phyloP scores from a whole-genome alignment of 92 coral and sea anemone species.

The Porites cylindrica region DNA sequence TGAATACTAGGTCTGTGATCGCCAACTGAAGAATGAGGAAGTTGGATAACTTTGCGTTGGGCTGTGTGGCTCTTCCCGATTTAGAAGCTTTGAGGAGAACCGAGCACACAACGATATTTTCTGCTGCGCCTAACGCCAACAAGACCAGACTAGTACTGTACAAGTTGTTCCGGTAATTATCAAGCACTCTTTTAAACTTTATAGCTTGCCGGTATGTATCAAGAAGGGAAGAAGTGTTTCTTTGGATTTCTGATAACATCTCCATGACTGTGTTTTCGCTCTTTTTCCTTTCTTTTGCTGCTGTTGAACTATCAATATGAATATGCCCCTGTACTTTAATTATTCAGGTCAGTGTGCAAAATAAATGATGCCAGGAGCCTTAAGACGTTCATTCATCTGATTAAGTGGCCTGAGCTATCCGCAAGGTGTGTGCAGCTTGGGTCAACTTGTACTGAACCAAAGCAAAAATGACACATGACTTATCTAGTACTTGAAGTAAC shows the following conservation, averaged over 20 bases:
- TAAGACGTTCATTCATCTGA: too few relatives aligned
- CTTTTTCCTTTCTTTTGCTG: neutral
- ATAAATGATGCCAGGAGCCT: too few relatives aligned
- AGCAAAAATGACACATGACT: neutral
- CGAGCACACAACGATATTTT: constrained; percentile 70
- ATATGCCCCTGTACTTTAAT: too few relatives aligned
- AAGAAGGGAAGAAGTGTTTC: neutral
- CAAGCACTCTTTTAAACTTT: neutral
- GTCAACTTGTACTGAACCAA: too few relatives aligned
- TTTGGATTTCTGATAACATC: neutral
- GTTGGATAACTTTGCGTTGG: constrained; percentile 31
- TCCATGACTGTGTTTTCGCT: neutral
- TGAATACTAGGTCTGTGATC: constrained; percentile 57
- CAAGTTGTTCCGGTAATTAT: constrained; percentile 1
- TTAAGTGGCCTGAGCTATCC: too few relatives aligned
- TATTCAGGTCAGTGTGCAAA: too few relatives aligned
- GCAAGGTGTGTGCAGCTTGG: too few relatives aligned
- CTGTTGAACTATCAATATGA: neutral
- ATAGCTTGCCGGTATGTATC: neutral
- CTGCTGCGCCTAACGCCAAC: constrained; percentile 53
- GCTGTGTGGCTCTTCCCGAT: constrained; percentile 3
- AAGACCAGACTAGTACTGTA: constrained; percentile 20
- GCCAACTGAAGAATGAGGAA: constrained; percentile 57
- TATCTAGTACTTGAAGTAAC: neutral
- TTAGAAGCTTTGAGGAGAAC: constrained; percentile 49